Percentiles rank a stretch among this genome's conserved stretches.
Evolutionary conservation across 2,888 invertebrate species (phyloP).

Genomic region (Caenorhabditis sinica): DNA sequence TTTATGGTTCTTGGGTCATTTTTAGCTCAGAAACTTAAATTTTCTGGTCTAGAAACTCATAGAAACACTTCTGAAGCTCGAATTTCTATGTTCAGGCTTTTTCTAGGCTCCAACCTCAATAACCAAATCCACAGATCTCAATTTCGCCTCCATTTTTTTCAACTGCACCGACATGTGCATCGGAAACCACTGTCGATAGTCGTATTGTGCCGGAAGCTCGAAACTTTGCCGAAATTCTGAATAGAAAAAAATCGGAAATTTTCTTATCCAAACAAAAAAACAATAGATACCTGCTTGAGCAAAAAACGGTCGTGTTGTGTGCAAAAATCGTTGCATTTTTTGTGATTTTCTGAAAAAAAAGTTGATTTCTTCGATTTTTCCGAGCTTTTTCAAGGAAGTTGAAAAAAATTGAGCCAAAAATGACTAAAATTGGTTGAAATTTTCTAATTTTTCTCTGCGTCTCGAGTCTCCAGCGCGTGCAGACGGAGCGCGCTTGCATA

Average conservation of each 20-base stretch:
- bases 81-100: background rate
- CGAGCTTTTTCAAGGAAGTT: background rate
- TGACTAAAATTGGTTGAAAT: constrained; percentile 12
- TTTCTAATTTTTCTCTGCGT: background rate
- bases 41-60: background rate
- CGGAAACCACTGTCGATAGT: constrained; percentile 77
- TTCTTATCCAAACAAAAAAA: background rate
- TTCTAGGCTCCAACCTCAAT: constrained; percentile 78
- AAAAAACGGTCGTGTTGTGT: constrained; percentile 14
- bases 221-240: constrained; percentile 67
- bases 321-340: background rate
- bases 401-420: background rate
- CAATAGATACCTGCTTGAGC: background rate
- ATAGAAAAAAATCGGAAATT: background rate
- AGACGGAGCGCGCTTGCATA: constrained; percentile 21
- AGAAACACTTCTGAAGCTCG: background rate
- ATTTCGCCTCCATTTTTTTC: constrained; percentile 81
- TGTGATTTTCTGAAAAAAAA: background rate
- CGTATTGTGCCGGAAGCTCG: constrained; percentile 67
- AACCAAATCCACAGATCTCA: constrained; percentile 80
- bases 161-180: constrained; percentile 82
- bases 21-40: background rate
- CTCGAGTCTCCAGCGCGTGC: constrained; percentile 14
- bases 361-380: background rate
- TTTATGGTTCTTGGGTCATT: background rate